Evolutionary conservation across 2,113 vertebrate species (phyloP).

Genomic region (Pampusana beccarii): DNA sequence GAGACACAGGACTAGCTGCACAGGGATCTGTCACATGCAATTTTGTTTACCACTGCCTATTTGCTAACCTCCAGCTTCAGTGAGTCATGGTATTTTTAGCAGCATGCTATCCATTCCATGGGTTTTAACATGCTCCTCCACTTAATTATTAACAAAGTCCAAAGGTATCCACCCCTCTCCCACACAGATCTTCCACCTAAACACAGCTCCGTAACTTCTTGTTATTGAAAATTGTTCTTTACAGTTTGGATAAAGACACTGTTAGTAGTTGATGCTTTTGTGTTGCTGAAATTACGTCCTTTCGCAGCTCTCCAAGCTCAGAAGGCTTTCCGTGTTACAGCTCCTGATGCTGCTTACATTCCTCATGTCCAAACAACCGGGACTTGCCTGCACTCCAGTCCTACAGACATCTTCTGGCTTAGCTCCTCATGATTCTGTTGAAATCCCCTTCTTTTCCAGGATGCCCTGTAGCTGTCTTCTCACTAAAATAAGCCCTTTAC

Average conservation of each 20-base stretch:
- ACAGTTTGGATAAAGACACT: conserved; percentile 26
- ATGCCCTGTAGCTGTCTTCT: neutral
- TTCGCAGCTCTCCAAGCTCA: neutral
- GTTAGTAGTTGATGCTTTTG: neutral
- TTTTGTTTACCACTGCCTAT: conserved; percentile 53
- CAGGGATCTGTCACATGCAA: neutral
- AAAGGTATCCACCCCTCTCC: conserved; percentile 64
- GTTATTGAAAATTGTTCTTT: conserved; percentile 35
- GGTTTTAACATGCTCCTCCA: conserved; percentile 40
- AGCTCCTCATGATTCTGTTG: neutral
- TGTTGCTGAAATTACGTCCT: conserved; percentile 10
- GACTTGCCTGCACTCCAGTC: fast-evolving
- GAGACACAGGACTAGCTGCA: neutral
- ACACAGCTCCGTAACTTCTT: conserved; percentile 26
- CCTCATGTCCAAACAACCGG: neutral
- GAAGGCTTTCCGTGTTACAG: neutral
- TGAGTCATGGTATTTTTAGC: conserved; percentile 58
- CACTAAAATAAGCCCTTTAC: neutral
- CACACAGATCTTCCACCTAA: conserved; percentile 58
- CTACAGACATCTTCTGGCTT: neutral
- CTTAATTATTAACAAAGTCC: conserved; percentile 66
- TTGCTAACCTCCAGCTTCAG: conserved; percentile 37
- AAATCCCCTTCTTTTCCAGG: neutral
- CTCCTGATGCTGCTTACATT: neutral
- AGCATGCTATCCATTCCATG: conserved; percentile 42